Evolutionary conservation across 2,797 vertebrate species (phyloP).

Genomic region (Gymnocypris eckloni): DNA sequence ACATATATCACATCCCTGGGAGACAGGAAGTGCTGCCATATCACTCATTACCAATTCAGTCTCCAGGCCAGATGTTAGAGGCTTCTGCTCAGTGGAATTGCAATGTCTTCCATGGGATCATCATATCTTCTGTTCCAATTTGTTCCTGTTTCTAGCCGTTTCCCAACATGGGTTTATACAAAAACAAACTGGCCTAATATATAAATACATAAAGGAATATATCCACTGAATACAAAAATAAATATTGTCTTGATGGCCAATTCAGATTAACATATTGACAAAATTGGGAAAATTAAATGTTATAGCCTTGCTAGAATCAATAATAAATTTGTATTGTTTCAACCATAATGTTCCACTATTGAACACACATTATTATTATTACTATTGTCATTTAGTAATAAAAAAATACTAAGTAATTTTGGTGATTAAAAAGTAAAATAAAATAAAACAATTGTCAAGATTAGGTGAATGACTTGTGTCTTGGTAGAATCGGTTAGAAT

Average conservation of each 20-base stretch:
- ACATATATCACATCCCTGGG: slow-evolving; percentile 47
- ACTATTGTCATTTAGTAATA: too few relatives aligned
- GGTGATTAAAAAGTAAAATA: too few relatives aligned
- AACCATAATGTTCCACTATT: too few relatives aligned
- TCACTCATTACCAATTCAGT: slow-evolving; percentile 45
- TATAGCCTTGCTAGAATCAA: not conserved
- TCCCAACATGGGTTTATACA: slow-evolving; percentile 1
- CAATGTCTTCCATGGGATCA: slow-evolving; percentile 38
- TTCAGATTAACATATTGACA: not conserved
- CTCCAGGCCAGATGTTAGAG: slow-evolving; percentile 43
- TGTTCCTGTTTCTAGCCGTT: slow-evolving; percentile 30
- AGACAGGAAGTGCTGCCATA: slow-evolving; percentile 35
- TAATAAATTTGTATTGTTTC: not conserved
- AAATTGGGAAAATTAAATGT: not conserved
- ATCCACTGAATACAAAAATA: slow-evolving; percentile 1
- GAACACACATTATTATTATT: not conserved
- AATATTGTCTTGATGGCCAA: not conserved
- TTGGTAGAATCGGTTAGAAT: too few relatives aligned
- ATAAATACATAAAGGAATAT: slow-evolving; percentile 14
- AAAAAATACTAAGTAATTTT: not conserved
- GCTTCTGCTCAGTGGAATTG: slow-evolving; percentile 43
- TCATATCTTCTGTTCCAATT: slow-evolving; percentile 34
- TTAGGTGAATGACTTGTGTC: too few relatives aligned
- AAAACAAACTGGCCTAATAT: slow-evolving; percentile 4
- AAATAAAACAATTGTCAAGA: too few relatives aligned